Conservation (phyloP, 2,888 invertebrate species). For the Erannis defoliaria region DNA sequence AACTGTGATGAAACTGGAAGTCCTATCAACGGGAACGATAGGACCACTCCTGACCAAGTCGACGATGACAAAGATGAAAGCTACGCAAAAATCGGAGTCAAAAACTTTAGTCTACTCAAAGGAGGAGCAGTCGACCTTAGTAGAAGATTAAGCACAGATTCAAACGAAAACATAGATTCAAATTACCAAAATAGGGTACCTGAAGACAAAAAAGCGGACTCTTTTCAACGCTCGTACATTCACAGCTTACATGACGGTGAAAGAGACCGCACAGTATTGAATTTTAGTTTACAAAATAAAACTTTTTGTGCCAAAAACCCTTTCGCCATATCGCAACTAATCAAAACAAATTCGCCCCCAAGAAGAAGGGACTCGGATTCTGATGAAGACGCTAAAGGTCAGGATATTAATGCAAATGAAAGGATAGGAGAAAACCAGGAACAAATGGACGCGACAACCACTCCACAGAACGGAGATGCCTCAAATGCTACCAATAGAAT, state of each 20-base stretch:
- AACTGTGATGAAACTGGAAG: constrained; percentile 67
- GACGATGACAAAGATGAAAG: constrained; percentile 66
- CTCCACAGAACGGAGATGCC: constrained; percentile 75
- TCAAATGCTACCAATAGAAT: constrained; percentile 86
- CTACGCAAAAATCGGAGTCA: constrained; percentile 80
- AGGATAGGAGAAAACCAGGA: constrained; percentile 72
- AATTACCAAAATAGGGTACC: constrained; percentile 80
- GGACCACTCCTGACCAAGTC: constrained; percentile 68
- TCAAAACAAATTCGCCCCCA: constrained; percentile 84
- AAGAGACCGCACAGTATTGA: constrained; percentile 76
- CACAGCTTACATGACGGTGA: constrained; percentile 78
- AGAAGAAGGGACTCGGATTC: constrained; percentile 84
- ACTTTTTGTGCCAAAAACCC: constrained; percentile 86
- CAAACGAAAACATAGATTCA: constrained; percentile 83
- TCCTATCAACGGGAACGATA: constrained; percentile 76
- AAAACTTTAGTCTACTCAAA: constrained; percentile 82
- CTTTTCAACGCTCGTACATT: constrained; percentile 82
- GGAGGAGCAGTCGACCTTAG: constrained; percentile 82
- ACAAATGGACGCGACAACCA: constrained; percentile 64
- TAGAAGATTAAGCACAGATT: constrained; percentile 81
- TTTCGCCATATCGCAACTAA: constrained; percentile 85
- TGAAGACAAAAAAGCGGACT: constrained; percentile 77
- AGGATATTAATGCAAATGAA: constrained; percentile 81
- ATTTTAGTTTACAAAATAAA: constrained; percentile 83
- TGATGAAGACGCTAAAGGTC: constrained; percentile 79